Base-by-base conservation (phyloP, 1,140 invertebrate genomes). In the Drosophila ogumai region DNA sequence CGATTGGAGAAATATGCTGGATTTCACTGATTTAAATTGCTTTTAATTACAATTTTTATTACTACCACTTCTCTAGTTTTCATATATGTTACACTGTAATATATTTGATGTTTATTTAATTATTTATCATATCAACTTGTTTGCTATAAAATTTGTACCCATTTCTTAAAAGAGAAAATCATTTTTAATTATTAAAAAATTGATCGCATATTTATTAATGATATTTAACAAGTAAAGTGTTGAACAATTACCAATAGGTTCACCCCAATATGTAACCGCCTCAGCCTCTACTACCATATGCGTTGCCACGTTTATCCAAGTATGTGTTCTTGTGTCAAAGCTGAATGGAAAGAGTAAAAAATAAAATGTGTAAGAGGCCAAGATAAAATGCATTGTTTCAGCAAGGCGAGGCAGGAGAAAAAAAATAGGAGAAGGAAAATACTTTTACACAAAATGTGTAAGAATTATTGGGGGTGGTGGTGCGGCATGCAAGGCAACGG, bases 341-440 rank as follows among this genome's bases (percentile, higher is more conserved):
- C 74, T 78, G 73, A 90, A 85, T 60, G 59, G 65, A 63, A 69
- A 75, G 66, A 81, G 63, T 65, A 76, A 63, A 81, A 88, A 90
- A 90, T 80, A 90, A 90, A 88, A 90, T 84, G 81, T 82, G 61
- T 85, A 90, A 81, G 78, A 75, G 73, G 73, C 69, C 74, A 32
- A 90, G 85, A 90, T 90, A 90, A 90, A 90, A 75, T 80, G 81
- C 85, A 90, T 90, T 88, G 84, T 88, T 84, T 81, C 65, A 47
- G 57, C 49, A 50, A 63, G 47, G 52, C 31, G 13, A 52, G 46
- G 38, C 38, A 36, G 65, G 22, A 46, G 22, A 57, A 60, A 58
- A 64, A 38, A 66, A 59, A 34, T 68, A 55, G 68, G 47, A 72
- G 57, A 52, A 66, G 43, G 28, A 66, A 69, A 78, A 79, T 57